phyloP scores from a whole-genome alignment of 2,797 vertebrate genomes.

The Sus cebifrons region DNA sequence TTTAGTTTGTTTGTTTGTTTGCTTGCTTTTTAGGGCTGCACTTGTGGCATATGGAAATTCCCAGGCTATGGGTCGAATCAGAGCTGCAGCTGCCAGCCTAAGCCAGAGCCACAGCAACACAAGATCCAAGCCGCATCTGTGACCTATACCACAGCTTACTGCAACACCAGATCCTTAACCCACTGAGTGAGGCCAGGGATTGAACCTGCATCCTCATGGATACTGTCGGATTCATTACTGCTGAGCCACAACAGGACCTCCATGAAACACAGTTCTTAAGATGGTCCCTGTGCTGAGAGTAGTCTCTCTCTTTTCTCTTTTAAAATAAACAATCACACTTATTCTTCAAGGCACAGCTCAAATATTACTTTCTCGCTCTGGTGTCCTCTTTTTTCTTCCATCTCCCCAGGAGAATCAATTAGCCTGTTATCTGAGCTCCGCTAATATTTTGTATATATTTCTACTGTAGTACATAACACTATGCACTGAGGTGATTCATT shows the following conservation, averaged over 20 bases:
- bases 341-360: constrained; percentile 1
- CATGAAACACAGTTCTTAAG: not conserved
- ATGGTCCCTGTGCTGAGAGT: not conserved
- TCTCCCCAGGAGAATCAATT: not conserved
- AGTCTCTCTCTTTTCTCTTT: not conserved
- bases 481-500: not conserved
- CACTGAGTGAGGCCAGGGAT: no score
- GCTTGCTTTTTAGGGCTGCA: no score
- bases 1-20: not conserved
- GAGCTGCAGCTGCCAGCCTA: no score
- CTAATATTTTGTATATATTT: not conserved
- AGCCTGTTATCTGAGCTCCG: not conserved
- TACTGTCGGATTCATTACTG: no score
- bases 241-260: no score
- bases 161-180: no score
- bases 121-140: no score
- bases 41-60: no score
- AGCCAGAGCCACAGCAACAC: no score
- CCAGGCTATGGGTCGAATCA: no score
- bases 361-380: not conserved
- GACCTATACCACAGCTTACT: no score
- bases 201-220: no score
- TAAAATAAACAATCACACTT: not conserved
- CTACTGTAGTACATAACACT: not conserved
- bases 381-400: not conserved